These are phyloP conservation scores for Phenganax marumi DNA, from an alignment of 92 coral and sea anemone genomes.

Conservation along the genomic window DNA sequence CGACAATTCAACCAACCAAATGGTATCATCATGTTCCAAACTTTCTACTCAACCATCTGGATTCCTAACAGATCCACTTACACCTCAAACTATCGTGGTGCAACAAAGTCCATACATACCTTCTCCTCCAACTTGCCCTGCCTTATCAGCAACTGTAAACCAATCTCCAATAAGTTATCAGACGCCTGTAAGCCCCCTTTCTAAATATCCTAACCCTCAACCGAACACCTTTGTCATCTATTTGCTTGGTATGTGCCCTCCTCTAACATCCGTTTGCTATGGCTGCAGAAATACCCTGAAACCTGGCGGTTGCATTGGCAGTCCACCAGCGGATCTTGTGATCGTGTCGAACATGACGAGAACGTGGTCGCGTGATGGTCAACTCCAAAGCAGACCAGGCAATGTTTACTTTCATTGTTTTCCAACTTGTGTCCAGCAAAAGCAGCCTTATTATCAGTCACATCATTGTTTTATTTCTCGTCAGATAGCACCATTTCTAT, in stretches of 20 bases:
- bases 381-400: background rate
- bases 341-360: slow-evolving; percentile 24
- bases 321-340: slow-evolving; percentile 35
- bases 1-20: too few relatives aligned
- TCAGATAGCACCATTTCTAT: background rate
- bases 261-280: slow-evolving; percentile 36
- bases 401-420: slow-evolving; percentile 16
- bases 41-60: too few relatives aligned
- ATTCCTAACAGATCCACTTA: too few relatives aligned
- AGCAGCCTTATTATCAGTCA: slow-evolving; percentile 3
- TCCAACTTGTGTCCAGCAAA: background rate
- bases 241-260: slow-evolving; percentile 45
- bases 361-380: background rate
- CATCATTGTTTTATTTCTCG: background rate
- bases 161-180: too few relatives aligned
- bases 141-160: too few relatives aligned
- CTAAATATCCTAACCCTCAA: background rate
- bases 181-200: too few relatives aligned
- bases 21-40: too few relatives aligned
- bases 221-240: slow-evolving; percentile 21
- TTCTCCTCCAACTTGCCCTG: too few relatives aligned
- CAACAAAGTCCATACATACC: too few relatives aligned
- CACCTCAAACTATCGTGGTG: too few relatives aligned
- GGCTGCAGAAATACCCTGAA: slow-evolving; percentile 37
- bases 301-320: slow-evolving; percentile 13